phyloP scores from a whole-genome alignment of 2,113 vertebrate genomes.

The Podocnemis expansa region DNA sequence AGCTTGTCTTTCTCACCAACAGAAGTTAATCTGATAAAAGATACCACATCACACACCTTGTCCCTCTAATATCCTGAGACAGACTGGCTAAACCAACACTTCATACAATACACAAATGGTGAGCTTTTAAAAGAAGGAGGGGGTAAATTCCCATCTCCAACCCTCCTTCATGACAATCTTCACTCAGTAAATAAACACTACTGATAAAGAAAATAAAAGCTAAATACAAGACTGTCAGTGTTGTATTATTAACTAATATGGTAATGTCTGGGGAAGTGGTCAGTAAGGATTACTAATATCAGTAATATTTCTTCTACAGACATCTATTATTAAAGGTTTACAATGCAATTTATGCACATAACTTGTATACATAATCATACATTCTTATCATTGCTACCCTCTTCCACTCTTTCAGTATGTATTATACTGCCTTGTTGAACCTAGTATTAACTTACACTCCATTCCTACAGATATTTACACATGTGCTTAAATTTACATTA shows the following conservation, averaged over 20 bases:
- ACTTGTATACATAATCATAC: neutral
- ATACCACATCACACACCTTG: neutral
- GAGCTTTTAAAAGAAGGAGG: neutral
- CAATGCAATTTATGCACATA: neutral
- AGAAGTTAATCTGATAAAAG: neutral
- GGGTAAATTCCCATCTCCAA: neutral
- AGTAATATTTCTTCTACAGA: neutral
- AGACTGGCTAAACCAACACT: neutral
- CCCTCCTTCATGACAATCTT: neutral
- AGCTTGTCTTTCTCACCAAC: neutral
- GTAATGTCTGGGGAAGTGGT: neutral
- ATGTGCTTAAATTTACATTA: neutral
- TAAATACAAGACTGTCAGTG: neutral
- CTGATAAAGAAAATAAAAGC: neutral
- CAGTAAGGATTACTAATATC: neutral
- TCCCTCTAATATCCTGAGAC: neutral
- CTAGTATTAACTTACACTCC: neutral
- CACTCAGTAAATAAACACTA: neutral
- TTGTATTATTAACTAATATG: neutral
- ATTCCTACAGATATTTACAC: neutral
- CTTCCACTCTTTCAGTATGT: neutral
- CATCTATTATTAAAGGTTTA: neutral
- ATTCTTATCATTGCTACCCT: neutral
- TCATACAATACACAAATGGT: neutral
- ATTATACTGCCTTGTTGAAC: neutral